Evolutionary conservation across 64 coral and sea anemone genomes (phyloP).

Genomic region (Astreopora myriophthalma): DNA sequence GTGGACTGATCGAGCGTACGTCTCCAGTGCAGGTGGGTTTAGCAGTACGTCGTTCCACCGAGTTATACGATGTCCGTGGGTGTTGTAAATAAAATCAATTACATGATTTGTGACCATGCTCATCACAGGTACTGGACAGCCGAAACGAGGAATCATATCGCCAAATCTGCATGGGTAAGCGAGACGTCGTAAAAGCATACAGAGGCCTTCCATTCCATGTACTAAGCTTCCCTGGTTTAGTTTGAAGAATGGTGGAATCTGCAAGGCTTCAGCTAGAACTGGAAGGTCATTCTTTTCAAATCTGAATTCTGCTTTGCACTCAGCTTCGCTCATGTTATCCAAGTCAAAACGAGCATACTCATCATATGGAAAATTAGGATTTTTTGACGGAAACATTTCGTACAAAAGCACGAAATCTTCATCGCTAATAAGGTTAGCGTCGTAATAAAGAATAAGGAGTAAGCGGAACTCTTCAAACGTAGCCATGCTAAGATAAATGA

Average conservation of each 20-base stretch:
- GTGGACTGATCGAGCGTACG: not conserved
- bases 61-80: constrained; percentile 4
- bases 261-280: constrained; percentile 2
- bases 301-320: constrained; percentile 42
- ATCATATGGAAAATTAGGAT: too few relatives aligned
- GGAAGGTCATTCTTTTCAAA: constrained; percentile 18
- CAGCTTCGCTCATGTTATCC: not conserved
- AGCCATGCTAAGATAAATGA: not conserved
- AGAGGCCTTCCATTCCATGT: not conserved
- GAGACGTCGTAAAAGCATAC: not conserved
- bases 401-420: too few relatives aligned
- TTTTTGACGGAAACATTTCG: too few relatives aligned
- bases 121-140: not conserved
- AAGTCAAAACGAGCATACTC: too few relatives aligned
- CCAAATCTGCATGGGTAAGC: not conserved
- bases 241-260: not conserved
- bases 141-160: not conserved
- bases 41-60: not conserved
- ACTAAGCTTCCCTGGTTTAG: not conserved
- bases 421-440: too few relatives aligned
- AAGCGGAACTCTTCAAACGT: too few relatives aligned
- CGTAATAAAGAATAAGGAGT: too few relatives aligned
- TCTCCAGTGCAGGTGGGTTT: not conserved
- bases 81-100: not conserved
- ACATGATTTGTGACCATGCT: not conserved